Evolutionary conservation across 30 jellyfish, hydroid and myxozoan genomes (phyloP), one percentile per base, ranked within the genome.

Genomic region (Catostylus mosaicus): DNA sequence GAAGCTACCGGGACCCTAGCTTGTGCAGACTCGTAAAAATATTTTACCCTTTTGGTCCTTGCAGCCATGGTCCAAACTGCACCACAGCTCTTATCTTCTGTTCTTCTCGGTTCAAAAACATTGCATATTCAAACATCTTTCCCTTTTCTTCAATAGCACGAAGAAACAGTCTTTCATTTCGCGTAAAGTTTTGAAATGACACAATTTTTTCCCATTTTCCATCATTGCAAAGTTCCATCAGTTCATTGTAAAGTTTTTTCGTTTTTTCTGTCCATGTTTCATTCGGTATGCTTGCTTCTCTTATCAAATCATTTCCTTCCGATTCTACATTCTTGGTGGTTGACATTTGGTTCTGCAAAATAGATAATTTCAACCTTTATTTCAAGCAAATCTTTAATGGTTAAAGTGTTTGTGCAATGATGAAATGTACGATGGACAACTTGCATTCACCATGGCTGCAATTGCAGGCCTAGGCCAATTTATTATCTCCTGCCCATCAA

Each of bases 1-100:
- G 32, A 59, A 9, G 73, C 26, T 14, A 9, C 30, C 23, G 32
- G 30, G 23, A 59, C 30, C 32, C 73, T 8, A 59, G 73, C 73
- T 59, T 59, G 11, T 11, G 27, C 9, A 59, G 32, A 59, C 29
- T n/a, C n/a, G n/a, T n/a, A n/a, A 18, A 6, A n/a, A 38, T 3
- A 18, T 1, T 50, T 48, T 73, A 83, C 94, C 88, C 88, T 73
- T 73, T 84, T 29, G 88, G 88, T 8, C 94, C 94, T 76, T 84
- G 94, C 37, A 84, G 38, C 94, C 94, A 84, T 20, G 94, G 88
- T 38, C 94, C 94, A 84, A 84, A 84, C 37, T 84, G 94, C 50
- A 84, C 88, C 26, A 84, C 88, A 18, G 70, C 88, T 34, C 83
- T 62, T 64, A 70, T n/a, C 30, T 77, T 33, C 54, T 73, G 67